phyloP scores from a whole-genome alignment of 2,113 vertebrate species.

The Sturnus vulgaris region DNA sequence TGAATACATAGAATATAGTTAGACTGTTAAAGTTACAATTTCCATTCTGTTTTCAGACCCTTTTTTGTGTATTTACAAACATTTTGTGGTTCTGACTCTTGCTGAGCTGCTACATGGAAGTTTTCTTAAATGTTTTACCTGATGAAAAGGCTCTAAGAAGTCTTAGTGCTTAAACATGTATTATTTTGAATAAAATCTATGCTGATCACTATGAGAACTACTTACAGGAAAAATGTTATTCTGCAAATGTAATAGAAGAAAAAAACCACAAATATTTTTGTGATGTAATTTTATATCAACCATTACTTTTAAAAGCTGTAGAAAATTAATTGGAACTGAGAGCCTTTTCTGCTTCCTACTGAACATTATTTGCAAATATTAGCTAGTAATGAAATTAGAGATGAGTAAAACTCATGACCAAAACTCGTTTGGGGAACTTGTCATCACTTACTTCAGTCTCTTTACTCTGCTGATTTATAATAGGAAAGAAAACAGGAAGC shows the following conservation, averaged over 20 bases:
- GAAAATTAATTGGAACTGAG: not conserved
- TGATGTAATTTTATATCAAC: not conserved
- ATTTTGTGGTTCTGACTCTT: not conserved
- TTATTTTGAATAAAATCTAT: not conserved
- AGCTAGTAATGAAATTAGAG: constrained; percentile 1
- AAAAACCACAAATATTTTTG: not conserved
- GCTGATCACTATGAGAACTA: not conserved
- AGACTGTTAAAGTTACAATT: not conserved
- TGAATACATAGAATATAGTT: not conserved
- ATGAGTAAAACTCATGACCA: not conserved
- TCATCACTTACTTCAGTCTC: not conserved
- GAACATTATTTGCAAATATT: constrained; percentile 3
- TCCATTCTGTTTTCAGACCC: not conserved
- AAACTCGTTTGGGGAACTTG: not conserved
- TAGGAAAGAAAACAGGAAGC: constrained; percentile 7
- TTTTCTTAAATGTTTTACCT: not conserved
- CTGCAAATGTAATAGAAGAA: not conserved
- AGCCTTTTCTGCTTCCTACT: not conserved
- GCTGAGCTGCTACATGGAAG: not conserved
- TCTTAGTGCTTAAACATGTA: not conserved
- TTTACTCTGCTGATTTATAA: constrained; percentile 2
- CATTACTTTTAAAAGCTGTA: not conserved
- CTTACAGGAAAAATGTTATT: not conserved
- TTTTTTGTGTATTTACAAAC: not conserved
- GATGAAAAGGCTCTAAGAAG: not conserved